These are phyloP conservation scores for Tamandua tetradactyla DNA, from an alignment of 2,797 vertebrate genomes.

Conservation along the genomic window DNA sequence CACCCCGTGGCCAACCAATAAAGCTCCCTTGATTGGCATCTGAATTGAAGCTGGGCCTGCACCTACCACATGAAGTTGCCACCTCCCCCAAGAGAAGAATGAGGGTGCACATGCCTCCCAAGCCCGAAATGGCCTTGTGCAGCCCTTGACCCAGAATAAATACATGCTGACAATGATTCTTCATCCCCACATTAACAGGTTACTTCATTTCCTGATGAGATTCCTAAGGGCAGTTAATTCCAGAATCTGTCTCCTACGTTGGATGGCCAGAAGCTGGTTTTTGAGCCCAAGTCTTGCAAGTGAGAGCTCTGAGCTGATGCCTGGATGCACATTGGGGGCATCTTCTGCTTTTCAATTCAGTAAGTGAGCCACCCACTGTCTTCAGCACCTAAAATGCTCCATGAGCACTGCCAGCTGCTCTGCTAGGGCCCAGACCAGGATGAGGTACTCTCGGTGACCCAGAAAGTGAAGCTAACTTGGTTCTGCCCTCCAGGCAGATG, in stretches of 20 bases:
- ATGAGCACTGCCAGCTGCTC: neutral
- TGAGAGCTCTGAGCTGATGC: neutral
- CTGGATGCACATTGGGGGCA: neutral
- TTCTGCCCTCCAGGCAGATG: neutral
- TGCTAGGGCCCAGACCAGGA: neutral
- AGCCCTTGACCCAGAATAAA: neutral
- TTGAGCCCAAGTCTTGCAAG: neutral
- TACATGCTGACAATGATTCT: neutral
- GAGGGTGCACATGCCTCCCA: too few species aligned
- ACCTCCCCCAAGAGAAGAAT: neutral
- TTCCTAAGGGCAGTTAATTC: neutral
- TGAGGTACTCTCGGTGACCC: neutral
- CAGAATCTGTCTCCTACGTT: neutral
- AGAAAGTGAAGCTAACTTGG: neutral
- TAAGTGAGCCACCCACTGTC: neutral
- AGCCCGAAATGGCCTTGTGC: neutral
- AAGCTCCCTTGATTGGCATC: neutral
- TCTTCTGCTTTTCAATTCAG: neutral
- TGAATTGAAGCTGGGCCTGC: neutral
- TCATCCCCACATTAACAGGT: neutral
- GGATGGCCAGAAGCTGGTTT: neutral
- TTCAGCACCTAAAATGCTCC: neutral
- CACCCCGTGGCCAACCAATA: fast-evolving
- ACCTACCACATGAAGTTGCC: neutral
- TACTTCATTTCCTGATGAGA: neutral